Conservation (phyloP, 1,140 invertebrate genomes). For the Cylas formicarius region DNA sequence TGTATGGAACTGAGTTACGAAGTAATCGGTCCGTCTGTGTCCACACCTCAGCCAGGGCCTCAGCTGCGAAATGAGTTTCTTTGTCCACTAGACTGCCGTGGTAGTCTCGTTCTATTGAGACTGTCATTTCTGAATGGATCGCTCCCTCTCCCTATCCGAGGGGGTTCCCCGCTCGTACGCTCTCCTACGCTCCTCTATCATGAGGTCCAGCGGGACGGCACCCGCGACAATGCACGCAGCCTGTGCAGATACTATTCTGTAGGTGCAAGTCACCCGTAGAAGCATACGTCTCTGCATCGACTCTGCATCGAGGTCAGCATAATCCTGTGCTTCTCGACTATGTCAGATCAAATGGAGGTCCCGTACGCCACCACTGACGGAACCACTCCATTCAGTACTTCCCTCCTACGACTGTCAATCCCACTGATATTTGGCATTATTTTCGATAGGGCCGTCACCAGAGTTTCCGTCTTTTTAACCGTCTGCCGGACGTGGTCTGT, state of each 20-base stretch:
- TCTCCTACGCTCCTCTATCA: slow-evolving; percentile 11
- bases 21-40: slow-evolving; percentile 24
- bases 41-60: slow-evolving; percentile 15
- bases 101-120: slow-evolving; percentile 5
- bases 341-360: slow-evolving; percentile 6
- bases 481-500: slow-evolving; percentile 4
- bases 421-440: slow-evolving; percentile 6
- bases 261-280: neutral
- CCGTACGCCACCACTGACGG: slow-evolving; percentile 7
- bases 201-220: slow-evolving; percentile 8
- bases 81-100: slow-evolving; percentile 12
- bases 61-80: slow-evolving; percentile 14
- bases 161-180: too few relatives aligned
- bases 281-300: slow-evolving; percentile 5
- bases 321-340: neutral
- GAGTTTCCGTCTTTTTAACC: neutral
- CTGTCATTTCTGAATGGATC: slow-evolving; percentile 1
- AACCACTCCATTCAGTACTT: neutral
- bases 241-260: slow-evolving; percentile 11
- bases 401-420: neutral
- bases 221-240: slow-evolving; percentile 6
- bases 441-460: neutral
- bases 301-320: slow-evolving; percentile 1
- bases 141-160: neutral
- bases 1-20: slow-evolving; percentile 30